Conservation (phyloP, 2,888 invertebrate genomes). For the Parnassius mnemosyne region DNA sequence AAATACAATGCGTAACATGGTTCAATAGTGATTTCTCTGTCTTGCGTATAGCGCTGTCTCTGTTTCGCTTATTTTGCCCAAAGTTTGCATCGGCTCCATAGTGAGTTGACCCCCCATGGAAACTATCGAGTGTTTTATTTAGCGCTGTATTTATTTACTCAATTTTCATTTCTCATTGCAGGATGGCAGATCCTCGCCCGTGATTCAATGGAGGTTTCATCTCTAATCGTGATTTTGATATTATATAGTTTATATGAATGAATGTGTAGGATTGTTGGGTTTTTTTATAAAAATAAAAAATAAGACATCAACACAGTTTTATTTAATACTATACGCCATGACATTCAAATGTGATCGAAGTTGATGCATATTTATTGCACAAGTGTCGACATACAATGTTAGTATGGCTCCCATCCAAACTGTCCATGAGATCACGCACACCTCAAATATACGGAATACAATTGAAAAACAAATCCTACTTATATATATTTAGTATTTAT, state of each 20-base stretch:
- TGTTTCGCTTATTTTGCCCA: too few species aligned
- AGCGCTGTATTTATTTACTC: too few species aligned
- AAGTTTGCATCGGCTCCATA: too few species aligned
- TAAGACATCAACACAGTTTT: constrained; percentile 66
- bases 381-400: constrained; percentile 40
- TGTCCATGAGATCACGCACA: constrained; percentile 68
- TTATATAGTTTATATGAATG: constrained; percentile 14
- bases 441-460: constrained; percentile 50
- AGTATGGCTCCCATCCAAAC: constrained; percentile 43
- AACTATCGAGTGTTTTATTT: too few species aligned
- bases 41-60: too few species aligned
- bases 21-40: too few species aligned
- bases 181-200: constrained; percentile 67
- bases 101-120: too few species aligned
- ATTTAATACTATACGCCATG: constrained; percentile 64
- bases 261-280: constrained; percentile 10
- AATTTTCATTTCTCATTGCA: constrained; percentile 46
- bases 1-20: too few species aligned
- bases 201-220: constrained; percentile 39
- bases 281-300: constrained; percentile 31
- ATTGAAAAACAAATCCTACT: constrained; percentile 50
- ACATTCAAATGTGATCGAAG: constrained; percentile 57
- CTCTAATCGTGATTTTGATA: constrained; percentile 18
- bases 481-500: constrained; percentile 53
- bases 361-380: constrained; percentile 64